Base-by-base conservation (phyloP, 2,888 invertebrate genomes). In the Eupithecia subumbrata region DNA sequence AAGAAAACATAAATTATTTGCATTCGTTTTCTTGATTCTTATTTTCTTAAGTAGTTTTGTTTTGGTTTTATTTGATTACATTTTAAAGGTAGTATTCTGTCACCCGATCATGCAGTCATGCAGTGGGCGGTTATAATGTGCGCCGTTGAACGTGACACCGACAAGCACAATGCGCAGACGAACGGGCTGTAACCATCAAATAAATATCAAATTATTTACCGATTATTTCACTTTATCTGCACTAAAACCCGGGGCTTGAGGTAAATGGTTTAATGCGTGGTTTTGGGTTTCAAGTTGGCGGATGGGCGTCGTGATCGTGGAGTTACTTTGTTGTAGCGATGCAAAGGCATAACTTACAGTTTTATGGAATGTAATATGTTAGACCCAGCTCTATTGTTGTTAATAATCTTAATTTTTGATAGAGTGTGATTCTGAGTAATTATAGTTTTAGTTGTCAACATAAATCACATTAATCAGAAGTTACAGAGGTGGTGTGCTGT, bases 81-180 rank as follows among this genome's bases (percentile, higher is more conserved):
- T 30, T 73, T 71, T 25, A 22, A 67, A 18, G 3, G 34, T 34
- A 68, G 60, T 63, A 48, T 52, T 68, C 68, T 71, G 76, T 73
- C 52, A 71, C 48, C 66, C 68, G 63, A 76, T 30, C 67, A n/a
- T 25, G 63, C n/a, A 4, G 22, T 69, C 48, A 5, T 40, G 30
- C 43, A n/a, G 76, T 76, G 73, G 73, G 76, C 25, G 76, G 73
- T 73, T 68, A 71, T 71, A n/a, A 48, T 67, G 70, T 48, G 72
- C 7, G 73, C 56, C 60, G 56, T 70, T 43, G 63, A 76, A 76
- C 37, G 70, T 67, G 73, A 76, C 67, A 76, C 76, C 72, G n/a
- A 66, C 70, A 43, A 68, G 63, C 70, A 73, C 73, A 73, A 67
- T 52, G 68, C 37, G 71, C 66, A 73, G 67, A 69, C 75, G 45